A percentile compares a stretch with the other conserved stretches of the same genome.
These are phyloP conservation scores for Pristionchus mayeri DNA, from an alignment of 2,888 invertebrate genomes.

Conservation along the genomic window DNA sequence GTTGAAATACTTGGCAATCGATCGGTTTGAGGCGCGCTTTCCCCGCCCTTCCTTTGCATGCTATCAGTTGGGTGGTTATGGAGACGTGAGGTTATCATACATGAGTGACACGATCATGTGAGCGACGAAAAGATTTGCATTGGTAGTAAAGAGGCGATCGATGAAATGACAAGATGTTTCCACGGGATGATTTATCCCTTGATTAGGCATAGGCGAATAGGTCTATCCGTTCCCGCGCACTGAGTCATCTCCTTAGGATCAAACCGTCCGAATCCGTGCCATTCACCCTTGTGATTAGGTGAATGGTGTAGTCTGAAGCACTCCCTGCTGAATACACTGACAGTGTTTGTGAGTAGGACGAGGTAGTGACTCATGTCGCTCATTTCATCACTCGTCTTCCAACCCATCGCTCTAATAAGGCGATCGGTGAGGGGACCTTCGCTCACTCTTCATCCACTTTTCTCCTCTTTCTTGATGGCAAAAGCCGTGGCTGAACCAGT, in stretches of 20 bases:
- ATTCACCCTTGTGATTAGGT: no score
- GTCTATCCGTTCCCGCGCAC: background rate
- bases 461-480: background rate
- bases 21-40: no score
- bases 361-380: background rate
- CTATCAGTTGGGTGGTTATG: background rate
- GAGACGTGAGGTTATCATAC: background rate
- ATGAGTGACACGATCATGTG: background rate
- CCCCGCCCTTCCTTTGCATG: background rate
- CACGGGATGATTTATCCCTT: no score
- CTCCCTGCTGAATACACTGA: background rate
- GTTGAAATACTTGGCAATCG: no score
- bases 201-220: no score
- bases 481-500: slow-evolving; percentile 35
- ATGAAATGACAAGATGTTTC: no score
- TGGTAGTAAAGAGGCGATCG: background rate
- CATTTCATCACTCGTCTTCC: slow-evolving; percentile 5
- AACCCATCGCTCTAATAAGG: slow-evolving; percentile 10
- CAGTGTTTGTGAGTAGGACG: slow-evolving; percentile 2
- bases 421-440: slow-evolving; percentile 10
- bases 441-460: background rate
- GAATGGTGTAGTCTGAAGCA: background rate
- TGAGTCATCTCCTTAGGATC: background rate
- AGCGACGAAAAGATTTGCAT: slow-evolving; percentile 20
- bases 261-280: background rate